Conservation (phyloP, 2,888 invertebrate genomes). For the Eulithis prunata region DNA sequence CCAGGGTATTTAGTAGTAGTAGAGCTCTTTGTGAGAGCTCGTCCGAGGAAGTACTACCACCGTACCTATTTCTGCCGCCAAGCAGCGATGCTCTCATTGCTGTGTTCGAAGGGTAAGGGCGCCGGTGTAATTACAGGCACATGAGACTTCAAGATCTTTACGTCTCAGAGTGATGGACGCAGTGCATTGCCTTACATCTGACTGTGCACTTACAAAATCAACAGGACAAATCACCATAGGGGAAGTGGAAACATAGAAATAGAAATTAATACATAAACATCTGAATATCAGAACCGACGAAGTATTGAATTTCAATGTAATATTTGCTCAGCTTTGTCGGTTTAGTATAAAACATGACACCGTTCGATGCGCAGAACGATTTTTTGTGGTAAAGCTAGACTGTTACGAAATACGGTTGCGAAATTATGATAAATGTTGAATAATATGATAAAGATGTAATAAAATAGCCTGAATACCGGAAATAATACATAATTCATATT, state of each 20-base stretch:
- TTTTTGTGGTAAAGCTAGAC: slow-evolving; percentile 8
- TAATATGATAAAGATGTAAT: slow-evolving; percentile 4
- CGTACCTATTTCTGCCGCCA: too few species aligned
- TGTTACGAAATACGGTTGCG: slow-evolving; percentile 22
- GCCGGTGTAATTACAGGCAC: too few species aligned
- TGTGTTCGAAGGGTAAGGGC: too few species aligned
- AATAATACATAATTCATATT: neutral
- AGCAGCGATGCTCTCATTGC: too few species aligned
- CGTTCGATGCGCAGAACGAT: slow-evolving; percentile 12
- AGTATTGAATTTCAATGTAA: slow-evolving; percentile 16
- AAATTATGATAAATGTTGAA: slow-evolving; percentile 20
- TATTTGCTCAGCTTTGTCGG: slow-evolving; percentile 29
- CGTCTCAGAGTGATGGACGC: too few species aligned
- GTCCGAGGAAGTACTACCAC: too few species aligned
- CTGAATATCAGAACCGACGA: neutral
- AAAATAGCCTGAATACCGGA: slow-evolving; percentile 9
- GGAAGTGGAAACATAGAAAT: neutral
- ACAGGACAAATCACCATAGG: too few species aligned
- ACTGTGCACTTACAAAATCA: too few species aligned
- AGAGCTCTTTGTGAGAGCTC: too few species aligned
- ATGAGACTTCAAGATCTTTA: too few species aligned
- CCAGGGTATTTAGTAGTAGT: too few species aligned
- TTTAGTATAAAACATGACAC: slow-evolving; percentile 23
- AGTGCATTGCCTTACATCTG: too few species aligned
- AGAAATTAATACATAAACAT: slow-evolving; percentile 1